Evolutionary conservation across 2,113 vertebrate species (phyloP), one percentile per base, ranked within the genome.

Genomic region (Macrotus californicus): DNA sequence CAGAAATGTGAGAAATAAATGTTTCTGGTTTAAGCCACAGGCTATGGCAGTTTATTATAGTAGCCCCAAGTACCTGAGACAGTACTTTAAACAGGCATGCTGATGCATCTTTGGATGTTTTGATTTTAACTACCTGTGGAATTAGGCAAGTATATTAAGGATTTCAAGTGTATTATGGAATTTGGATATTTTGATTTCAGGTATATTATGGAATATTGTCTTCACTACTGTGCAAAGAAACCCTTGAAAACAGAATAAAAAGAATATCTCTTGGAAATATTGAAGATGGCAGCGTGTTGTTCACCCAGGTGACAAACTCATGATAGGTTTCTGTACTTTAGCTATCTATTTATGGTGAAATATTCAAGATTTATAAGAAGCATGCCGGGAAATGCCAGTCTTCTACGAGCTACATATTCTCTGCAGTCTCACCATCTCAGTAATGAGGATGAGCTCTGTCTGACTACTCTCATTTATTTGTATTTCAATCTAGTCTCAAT

Each of bases 401-500:
- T 26, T 70, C 73, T 67, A 7, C 19, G 89, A 94, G 46, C 24
- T 36, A 22, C n/a, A 43, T 21, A 61, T 79, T 75, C 67, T 77
- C 61, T 73, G 41, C 22, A 91, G 26, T 93, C 73, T 77, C 24
- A 87, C 29, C 64, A n/a, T 87, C 29, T 92, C 93, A 18, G 34
- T 72, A 89, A 90, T 75, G 81, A 96, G 52, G 52, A 41, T 66
- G 46, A 87, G 41, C 15, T 67, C 43, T 59, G 52, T 50, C 56
- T 64, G 94, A 95, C 39, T 61, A 50, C 46, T 66, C 46, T 84
- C 22, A 84, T 72, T 89, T 85, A n/a, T 79, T 41, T 96, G n/a
- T 43, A 80, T 87, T 93, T 82, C 80, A 70, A 26, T 91, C 56
- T 93, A 24, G 48, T 93, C 64, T 93, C 36, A 39, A 21, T 77